phyloP scores from a whole-genome alignment of 92 coral and sea anemone species.

The Actinostola sp. region DNA sequence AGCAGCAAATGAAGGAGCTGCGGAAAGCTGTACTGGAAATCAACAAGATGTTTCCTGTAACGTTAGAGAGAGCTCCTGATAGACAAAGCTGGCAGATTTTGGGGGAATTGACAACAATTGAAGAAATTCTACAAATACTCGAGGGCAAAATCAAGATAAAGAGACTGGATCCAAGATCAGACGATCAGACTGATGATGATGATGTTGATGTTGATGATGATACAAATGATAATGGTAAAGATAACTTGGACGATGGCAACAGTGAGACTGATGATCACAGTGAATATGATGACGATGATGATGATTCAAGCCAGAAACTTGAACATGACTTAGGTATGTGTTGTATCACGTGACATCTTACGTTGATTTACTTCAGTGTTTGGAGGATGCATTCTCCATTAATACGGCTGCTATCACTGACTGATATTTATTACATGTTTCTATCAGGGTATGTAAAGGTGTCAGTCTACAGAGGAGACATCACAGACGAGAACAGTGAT shows the following conservation, averaged over 20 bases:
- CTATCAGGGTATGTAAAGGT: conserved; percentile 36
- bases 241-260: not conserved
- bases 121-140: conserved; percentile 22
- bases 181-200: not conserved
- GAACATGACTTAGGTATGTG: conserved; percentile 21
- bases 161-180: conserved; percentile 5
- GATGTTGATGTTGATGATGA: conserved; percentile 1
- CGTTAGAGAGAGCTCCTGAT: conserved; percentile 21
- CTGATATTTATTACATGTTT: not conserved
- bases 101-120: conserved; percentile 19
- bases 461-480: conserved; percentile 82
- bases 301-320: not conserved
- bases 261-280: conserved; percentile 1
- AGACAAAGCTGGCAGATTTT: conserved; percentile 48
- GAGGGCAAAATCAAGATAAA: conserved; percentile 30
- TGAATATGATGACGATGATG: conserved; percentile 17
- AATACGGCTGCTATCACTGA: not conserved
- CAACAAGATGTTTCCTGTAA: not conserved
- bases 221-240: not conserved
- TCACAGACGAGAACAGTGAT: conserved; percentile 66
- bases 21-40: conserved; percentile 5
- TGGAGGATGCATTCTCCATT: not conserved
- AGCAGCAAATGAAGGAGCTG: not conserved
- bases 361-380: not conserved
- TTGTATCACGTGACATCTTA: not conserved